Percentiles rank a stretch among this genome's conserved stretches.
Conservation (phyloP, 2,888 invertebrate species). For the Calameuta idolon region DNA sequence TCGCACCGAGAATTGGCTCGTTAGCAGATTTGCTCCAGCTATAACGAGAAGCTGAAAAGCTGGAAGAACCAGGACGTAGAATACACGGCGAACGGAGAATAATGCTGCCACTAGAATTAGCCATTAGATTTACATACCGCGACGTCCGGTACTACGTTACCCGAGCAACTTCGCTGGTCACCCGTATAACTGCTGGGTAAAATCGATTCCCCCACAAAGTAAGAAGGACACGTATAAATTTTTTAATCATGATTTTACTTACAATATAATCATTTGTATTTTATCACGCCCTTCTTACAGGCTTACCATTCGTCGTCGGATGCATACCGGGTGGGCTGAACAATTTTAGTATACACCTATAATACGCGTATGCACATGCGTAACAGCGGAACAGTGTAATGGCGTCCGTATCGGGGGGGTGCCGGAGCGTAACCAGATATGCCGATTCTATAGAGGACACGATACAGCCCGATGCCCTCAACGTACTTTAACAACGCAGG, state of each 20-base stretch:
- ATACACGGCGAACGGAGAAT: not conserved
- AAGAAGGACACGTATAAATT: not conserved
- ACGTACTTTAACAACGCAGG: conserved; percentile 27
- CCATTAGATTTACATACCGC: not conserved
- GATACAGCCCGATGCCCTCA: conserved; percentile 32
- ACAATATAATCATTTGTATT: not conserved
- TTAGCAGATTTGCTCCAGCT: not conserved
- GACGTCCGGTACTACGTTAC: not conserved
- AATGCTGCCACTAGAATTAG: not conserved
- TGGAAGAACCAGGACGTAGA: not conserved
- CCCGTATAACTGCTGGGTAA: not conserved
- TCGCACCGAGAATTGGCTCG: not conserved
- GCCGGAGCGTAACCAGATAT: conserved; percentile 6
- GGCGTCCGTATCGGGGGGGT: not conserved
- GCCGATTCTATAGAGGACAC: conserved; percentile 2
- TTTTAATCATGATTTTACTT: not conserved
- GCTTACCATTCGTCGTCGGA: not conserved
- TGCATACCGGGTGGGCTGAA: not conserved
- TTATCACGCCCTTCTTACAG: not conserved
- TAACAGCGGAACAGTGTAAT: not conserved
- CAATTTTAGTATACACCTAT: not conserved
- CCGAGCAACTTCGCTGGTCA: not conserved
- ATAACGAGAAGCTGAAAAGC: not conserved
- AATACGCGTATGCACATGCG: not conserved
- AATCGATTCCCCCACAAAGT: not conserved